Conservation (phyloP, 2,797 vertebrate genomes). For the Ibycter americanus region DNA sequence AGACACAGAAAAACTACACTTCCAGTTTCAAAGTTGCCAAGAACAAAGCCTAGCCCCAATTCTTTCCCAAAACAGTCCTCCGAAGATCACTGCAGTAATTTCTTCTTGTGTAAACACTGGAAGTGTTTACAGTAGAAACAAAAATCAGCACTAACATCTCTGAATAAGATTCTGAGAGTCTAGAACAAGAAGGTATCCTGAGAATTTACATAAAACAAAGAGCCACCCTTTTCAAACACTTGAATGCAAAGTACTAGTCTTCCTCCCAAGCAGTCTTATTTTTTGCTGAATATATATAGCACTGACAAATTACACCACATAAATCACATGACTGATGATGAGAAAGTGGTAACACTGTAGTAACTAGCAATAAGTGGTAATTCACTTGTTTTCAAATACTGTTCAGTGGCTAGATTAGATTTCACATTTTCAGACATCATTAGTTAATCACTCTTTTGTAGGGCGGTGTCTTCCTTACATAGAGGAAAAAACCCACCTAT, state of each 20-base stretch:
- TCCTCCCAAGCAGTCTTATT: neutral
- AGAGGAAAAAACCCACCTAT: fast-evolving
- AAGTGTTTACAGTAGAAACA: neutral
- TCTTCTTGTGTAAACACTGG: neutral
- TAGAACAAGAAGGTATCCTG: neutral
- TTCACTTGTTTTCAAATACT: neutral
- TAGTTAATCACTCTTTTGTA: neutral
- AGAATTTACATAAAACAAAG: neutral
- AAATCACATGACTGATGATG: neutral
- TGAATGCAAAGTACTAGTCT: neutral
- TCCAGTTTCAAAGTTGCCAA: neutral
- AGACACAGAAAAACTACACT: neutral
- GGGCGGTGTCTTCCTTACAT: neutral
- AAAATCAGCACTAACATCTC: neutral
- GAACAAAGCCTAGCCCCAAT: neutral
- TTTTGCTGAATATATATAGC: neutral
- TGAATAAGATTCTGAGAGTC: neutral
- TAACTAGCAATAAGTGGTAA: neutral
- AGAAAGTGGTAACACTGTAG: neutral
- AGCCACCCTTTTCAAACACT: neutral
- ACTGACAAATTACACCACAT: neutral
- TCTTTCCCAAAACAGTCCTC: neutral
- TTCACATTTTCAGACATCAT: neutral
- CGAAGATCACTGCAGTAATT: neutral
- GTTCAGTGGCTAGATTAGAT: neutral